Base-by-base conservation (phyloP, 2,888 invertebrate genomes). In the Philereme transversata region DNA sequence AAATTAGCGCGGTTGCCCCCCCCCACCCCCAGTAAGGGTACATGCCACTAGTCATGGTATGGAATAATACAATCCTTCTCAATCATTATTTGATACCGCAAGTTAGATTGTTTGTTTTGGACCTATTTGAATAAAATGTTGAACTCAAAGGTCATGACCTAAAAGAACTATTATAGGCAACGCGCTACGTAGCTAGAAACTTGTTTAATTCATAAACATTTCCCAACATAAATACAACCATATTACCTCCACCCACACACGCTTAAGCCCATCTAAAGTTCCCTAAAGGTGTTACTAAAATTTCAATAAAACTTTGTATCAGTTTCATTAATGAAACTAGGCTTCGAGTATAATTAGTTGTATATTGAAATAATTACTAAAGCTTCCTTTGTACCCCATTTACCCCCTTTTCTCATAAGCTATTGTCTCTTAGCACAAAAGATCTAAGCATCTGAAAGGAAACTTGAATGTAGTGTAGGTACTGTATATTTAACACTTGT, bases 301-400 rank as follows among this genome's bases (percentile, higher is more conserved):
- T 60, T 52, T 64, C 58, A 59, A 57, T 59, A 44, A 11, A 58
- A 61, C 60, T 63, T 66, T 66, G 51, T 45, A 45, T n/a, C 62
- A 65, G 72, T 71, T 61, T 68, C 64, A 69, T 73, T 72, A 76
- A 72, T 72, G 74, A 75, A 72, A 73, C 73, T 67, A 66, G 69
- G 63, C 63, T 54, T 49, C 60, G 47, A 50, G 60, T 62, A 65
- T 71, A 74, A 76, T 76, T 76, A 72, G 67, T 60, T 61, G 64
- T 60, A 54, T 67, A 64, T 71, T 69, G 65, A 64, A 69, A 71
- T 75, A 72, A 75, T 73, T 73, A 69, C 62, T 68, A 64, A 38
- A 61, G 11, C 51, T 44, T 52, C 49, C 11, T 34, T 46, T 34
- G 5, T 56, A 5, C 50, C 50, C 50, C 57, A 51, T 53, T 58